Percentiles rank a stretch among this genome's conserved stretches.
phyloP scores from a whole-genome alignment of 2,113 vertebrate species.

The Apteryx owenii region DNA sequence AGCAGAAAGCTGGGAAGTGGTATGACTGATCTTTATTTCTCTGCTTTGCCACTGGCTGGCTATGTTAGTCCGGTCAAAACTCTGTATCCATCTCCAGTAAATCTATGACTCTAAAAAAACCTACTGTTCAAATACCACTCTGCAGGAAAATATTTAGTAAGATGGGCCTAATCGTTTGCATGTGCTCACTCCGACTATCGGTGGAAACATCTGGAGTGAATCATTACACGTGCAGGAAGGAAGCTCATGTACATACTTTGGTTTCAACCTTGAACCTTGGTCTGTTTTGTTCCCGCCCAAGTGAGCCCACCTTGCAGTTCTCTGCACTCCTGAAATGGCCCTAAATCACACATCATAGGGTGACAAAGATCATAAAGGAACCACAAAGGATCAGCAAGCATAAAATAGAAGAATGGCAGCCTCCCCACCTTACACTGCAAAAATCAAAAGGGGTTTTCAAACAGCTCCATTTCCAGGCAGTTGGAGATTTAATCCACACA shows the following conservation, averaged over 20 bases:
- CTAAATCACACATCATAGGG: constrained; percentile 67
- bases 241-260: background rate
- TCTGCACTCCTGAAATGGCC: constrained; percentile 34
- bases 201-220: background rate
- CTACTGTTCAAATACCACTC: background rate
- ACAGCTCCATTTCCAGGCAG: constrained; percentile 60
- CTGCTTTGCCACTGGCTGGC: background rate
- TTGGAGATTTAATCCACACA: constrained; percentile 52
- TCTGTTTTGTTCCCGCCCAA: background rate
- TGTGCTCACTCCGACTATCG: background rate
- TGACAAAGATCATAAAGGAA: constrained; percentile 72
- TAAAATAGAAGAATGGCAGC: constrained; percentile 75
- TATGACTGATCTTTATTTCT: background rate
- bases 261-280: background rate
- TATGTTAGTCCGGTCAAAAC: background rate
- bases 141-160: background rate
- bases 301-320: constrained; percentile 13
- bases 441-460: constrained; percentile 70
- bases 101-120: background rate
- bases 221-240: background rate
- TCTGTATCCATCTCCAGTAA: background rate
- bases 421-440: constrained; percentile 67
- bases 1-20: background rate
- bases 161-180: background rate
- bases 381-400: constrained; percentile 74